These are phyloP conservation scores for Amblyopsis hoosieri DNA, from an alignment of 2,797 vertebrate species.

Conservation along the genomic window DNA sequence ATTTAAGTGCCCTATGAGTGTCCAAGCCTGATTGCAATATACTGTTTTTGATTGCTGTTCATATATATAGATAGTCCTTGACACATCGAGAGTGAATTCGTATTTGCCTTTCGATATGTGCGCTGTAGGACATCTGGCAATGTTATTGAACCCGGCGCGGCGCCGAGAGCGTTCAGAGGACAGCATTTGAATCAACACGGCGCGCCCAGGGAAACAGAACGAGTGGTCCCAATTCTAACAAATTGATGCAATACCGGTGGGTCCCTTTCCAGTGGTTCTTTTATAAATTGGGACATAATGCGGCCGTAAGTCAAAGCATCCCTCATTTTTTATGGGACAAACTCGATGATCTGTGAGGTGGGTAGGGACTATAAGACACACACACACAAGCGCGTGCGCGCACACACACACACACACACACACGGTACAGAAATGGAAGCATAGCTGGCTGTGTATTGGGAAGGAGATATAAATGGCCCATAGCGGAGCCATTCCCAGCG, in stretches of 20 bases:
- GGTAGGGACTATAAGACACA: constrained; percentile 46
- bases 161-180: constrained; percentile 31
- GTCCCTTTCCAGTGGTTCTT: constrained; percentile 59
- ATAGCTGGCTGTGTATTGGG: constrained; percentile 48
- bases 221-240: constrained; percentile 68
- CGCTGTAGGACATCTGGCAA: constrained; percentile 17
- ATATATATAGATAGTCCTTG: constrained; percentile 29
- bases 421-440: constrained; percentile 53
- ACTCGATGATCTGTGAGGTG: constrained; percentile 64
- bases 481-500: constrained; percentile 66
- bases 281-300: constrained; percentile 75
- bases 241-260: constrained; percentile 57
- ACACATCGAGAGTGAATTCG: constrained; percentile 27
- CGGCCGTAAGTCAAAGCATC: constrained; percentile 66
- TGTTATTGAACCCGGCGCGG: constrained; percentile 29
- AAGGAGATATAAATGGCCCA: constrained; percentile 75
- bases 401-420: constrained; percentile 13
- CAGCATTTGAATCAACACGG: constrained; percentile 52
- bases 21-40: constrained; percentile 45
- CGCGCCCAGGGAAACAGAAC: constrained; percentile 58
- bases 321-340: constrained; percentile 73
- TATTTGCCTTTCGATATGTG: constrained; percentile 29
- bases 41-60: constrained; percentile 40
- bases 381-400: constrained; percentile 9
- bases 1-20: constrained; percentile 31